A percentile compares a stretch with the other conserved stretches of the same genome.
Conservation (phyloP, 2,797 vertebrate genomes). For the Eulemur rubriventer region DNA sequence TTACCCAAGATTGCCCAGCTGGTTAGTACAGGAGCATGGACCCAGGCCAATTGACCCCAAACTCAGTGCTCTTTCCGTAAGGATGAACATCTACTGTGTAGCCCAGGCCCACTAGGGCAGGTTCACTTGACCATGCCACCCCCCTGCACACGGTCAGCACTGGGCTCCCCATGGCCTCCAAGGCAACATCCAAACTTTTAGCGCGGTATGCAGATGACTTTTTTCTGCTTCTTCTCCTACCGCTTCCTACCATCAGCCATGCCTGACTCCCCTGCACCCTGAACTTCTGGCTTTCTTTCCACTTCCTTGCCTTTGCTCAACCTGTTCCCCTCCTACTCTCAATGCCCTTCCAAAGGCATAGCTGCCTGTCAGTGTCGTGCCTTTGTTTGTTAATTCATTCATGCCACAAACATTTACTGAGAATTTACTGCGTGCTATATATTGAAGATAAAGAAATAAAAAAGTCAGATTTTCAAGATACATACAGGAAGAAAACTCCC, state of each 20-base stretch:
- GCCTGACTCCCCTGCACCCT: neutral
- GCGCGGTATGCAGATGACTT: neutral
- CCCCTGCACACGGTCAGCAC: too few relatives aligned
- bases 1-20: neutral
- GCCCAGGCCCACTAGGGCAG: neutral
- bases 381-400: neutral
- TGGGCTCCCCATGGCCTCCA: neutral
- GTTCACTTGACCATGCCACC: neutral
- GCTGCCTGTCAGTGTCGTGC: neutral
- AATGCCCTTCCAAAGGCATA: neutral
- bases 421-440: neutral
- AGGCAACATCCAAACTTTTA: neutral
- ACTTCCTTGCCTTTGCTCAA: neutral
- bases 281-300: neutral
- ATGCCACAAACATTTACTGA: neutral
- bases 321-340: neutral
- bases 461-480: neutral
- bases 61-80: neutral
- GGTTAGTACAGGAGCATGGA: neutral
- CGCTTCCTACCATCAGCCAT: neutral
- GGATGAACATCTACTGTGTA: neutral
- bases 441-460: neutral
- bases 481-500: neutral
- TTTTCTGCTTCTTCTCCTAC: neutral
- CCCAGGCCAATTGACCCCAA: neutral